Base-by-base conservation (phyloP, 2,797 vertebrate genomes). In the Clamator glandarius region DNA sequence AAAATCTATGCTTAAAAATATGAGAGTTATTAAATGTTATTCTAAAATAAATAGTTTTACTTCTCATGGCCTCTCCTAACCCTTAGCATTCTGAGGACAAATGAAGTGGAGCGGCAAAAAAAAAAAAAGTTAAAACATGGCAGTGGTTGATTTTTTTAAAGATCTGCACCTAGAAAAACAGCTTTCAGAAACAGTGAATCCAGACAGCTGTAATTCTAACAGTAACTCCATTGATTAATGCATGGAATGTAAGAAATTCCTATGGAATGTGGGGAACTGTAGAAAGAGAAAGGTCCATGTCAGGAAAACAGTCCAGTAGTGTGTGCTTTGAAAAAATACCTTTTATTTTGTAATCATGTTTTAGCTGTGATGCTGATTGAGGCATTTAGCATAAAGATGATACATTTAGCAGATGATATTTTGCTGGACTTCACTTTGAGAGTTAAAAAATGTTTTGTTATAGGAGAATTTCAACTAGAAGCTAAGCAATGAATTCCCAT, bases 181-280 rank as follows among this genome's bases (percentile, higher is more conserved):
- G 79, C 46, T 91, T 90, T 82, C 61, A 84, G 36, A 48, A 83
- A 73, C 64, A 62, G 41, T 87, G 75, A 94, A 67, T 80, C 26
- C 23, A 87, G 62, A 55, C 61, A 62, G 31, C 61, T 84, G 55
- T 58, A 48, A 46, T 89, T 89, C 46, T 89, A 94, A 98, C 97
- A 98, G 96, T 97, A 93, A 92, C 84, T 89, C 94, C 90, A 97
- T 97, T 98, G 96, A 98, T 64, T 72, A 84, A 72, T 63, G 80
- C 68, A 92, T 69, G 83, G 77, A 94, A 80, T 93, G 90, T 70
- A 94, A 84, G 54, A 95, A 96, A 97, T 96, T 97, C 95, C 89
- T 96, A 31, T 39, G 84, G 93, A 96, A 95, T 93, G 92, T 93
- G 90, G 95, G 95, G 97, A 97, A 96, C 84, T 88, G 73, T 84